phyloP scores from a whole-genome alignment of 2,797 vertebrate genomes.

The Hippocampus kuda region DNA sequence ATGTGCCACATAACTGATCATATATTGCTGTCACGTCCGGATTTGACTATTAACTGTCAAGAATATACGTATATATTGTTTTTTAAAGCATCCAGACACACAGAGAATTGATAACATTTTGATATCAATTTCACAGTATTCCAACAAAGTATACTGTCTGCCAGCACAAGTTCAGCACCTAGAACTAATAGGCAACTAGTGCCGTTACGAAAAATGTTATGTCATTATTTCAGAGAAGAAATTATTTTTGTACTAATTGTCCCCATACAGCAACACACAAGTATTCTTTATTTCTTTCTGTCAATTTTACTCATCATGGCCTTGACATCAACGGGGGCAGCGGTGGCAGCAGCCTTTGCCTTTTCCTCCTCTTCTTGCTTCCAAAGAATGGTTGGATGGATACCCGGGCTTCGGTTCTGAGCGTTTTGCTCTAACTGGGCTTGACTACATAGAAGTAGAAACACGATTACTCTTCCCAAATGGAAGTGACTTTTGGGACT shows the following conservation, averaged over 20 bases:
- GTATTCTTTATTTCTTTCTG: constrained; percentile 61
- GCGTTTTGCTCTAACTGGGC: constrained; percentile 73
- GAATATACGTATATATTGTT: background rate
- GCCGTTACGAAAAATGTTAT: background rate
- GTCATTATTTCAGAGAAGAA: background rate
- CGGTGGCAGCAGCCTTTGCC: constrained; percentile 72
- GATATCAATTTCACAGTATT: background rate
- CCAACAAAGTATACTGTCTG: background rate
- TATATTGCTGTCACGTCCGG: background rate
- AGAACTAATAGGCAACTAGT: background rate
- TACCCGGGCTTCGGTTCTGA: constrained; percentile 69
- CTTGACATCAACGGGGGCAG: constrained; percentile 79
- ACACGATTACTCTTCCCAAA: background rate
- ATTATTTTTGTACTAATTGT: background rate
- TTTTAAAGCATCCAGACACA: background rate
- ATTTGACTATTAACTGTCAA: background rate
- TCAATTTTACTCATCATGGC: constrained; percentile 97
- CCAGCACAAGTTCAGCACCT: no score
- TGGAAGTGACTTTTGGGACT: background rate
- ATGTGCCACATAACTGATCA: background rate
- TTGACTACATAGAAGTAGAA: constrained; percentile 36
- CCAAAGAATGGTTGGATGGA: constrained; percentile 80
- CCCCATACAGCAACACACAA: background rate
- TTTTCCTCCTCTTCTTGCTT: constrained; percentile 79
- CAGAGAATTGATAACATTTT: background rate